Evolutionary conservation across 2,888 invertebrate genomes (phyloP).

Genomic region (Baronia brevicornis): DNA sequence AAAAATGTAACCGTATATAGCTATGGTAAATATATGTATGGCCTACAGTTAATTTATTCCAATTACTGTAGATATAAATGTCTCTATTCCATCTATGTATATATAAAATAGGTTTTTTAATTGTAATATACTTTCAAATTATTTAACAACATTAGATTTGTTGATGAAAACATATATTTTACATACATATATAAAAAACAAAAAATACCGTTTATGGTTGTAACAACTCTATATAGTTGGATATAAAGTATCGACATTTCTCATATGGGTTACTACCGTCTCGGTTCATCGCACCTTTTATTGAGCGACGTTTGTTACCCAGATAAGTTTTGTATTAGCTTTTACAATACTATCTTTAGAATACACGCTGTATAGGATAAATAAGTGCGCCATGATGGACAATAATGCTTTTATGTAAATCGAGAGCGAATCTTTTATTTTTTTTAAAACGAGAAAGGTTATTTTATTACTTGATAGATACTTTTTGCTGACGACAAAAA

Average conservation of each 20-base stretch:
- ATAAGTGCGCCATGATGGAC: conserved; percentile 14
- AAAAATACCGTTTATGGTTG: conserved; percentile 21
- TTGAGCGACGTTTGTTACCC: conserved; percentile 67
- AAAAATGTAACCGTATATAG: too few relatives aligned
- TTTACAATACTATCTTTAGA: conserved; percentile 61
- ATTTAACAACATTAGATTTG: too few relatives aligned
- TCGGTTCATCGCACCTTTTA: conserved; percentile 69
- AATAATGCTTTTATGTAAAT: conserved; percentile 17
- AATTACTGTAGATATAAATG: too few relatives aligned
- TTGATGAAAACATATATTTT: too few relatives aligned
- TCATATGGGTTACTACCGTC: conserved; percentile 68
- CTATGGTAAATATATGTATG: too few relatives aligned
- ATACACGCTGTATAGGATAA: conserved; percentile 25
- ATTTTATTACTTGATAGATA: too few relatives aligned
- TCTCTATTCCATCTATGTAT: too few relatives aligned
- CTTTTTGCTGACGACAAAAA: too few relatives aligned
- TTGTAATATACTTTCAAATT: too few relatives aligned
- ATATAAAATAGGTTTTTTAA: too few relatives aligned
- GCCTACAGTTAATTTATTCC: too few relatives aligned
- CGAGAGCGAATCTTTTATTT: conserved; percentile 14
- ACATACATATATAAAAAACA: too few relatives aligned
- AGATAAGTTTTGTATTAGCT: conserved; percentile 69
- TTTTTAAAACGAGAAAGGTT: conserved; percentile 5
- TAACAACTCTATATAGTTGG: conserved; percentile 34
- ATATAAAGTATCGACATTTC: conserved; percentile 50